Evolutionary conservation across 2,113 vertebrate genomes (phyloP).

Genomic region (Siphamia tubifer): DNA sequence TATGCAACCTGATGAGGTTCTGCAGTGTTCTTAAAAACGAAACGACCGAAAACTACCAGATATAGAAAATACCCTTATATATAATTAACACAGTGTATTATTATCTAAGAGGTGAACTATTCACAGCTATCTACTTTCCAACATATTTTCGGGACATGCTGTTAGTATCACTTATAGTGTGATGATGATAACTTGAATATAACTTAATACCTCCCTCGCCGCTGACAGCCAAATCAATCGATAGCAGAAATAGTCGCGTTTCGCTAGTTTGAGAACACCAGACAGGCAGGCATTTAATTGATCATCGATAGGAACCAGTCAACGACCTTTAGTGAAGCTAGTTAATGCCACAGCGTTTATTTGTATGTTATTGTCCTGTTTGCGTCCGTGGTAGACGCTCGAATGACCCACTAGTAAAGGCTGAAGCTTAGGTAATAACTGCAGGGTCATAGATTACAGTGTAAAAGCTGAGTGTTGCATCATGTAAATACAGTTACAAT

Average conservation of each 20-base stretch:
- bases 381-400: neutral
- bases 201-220: constrained; percentile 34
- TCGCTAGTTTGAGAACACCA: neutral
- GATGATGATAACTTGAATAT: constrained; percentile 44
- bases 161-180: neutral
- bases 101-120: accelerated
- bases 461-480: constrained; percentile 24
- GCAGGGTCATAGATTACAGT: no score
- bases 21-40: neutral
- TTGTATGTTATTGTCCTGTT: neutral
- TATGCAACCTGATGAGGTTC: constrained; percentile 44
- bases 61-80: accelerated
- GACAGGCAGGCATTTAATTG: constrained; percentile 42
- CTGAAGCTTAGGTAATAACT: neutral
- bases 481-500: neutral
- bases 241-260: constrained; percentile 23
- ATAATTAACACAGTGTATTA: accelerated
- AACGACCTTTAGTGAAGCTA: constrained; percentile 47
- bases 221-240: constrained; percentile 51
- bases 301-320: constrained; percentile 17
- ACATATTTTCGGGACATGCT: neutral
- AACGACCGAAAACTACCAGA: accelerated
- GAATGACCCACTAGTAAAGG: neutral
- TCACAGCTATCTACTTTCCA: neutral
- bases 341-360: neutral